These are phyloP conservation scores for Daubentonia madagascariensis DNA, from an alignment of 2,113 vertebrate genomes.

Conservation along the genomic window DNA sequence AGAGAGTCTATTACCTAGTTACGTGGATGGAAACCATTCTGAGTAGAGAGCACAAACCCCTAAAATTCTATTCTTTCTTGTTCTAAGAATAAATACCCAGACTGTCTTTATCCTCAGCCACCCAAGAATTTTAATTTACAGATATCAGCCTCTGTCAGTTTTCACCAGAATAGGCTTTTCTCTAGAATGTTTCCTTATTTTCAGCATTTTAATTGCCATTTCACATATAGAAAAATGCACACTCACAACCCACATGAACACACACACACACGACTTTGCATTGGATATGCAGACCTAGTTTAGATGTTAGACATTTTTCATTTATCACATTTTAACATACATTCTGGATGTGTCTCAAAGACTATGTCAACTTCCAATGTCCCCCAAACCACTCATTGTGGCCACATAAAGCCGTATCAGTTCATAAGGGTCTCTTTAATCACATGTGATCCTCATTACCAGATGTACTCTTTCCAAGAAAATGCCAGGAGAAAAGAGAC, in stretches of 20 bases:
- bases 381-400: not conserved
- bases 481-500: conserved; percentile 55
- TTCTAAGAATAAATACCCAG: not conserved
- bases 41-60: not conserved
- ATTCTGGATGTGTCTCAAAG: conserved; percentile 41
- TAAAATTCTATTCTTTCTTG: not conserved
- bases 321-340: conserved; percentile 18
- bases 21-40: not conserved
- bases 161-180: not conserved
- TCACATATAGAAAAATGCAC: not conserved
- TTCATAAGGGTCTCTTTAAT: conserved; percentile 51
- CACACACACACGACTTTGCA: not conserved
- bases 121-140: not conserved
- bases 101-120: not conserved
- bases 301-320: not conserved
- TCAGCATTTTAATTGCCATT: not conserved
- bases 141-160: not conserved
- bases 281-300: not conserved
- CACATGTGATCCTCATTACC: conserved; percentile 20
- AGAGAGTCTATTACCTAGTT: not conserved
- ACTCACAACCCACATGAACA: no score
- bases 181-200: not conserved
- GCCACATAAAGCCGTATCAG: not conserved
- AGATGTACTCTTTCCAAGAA: conserved; percentile 59
- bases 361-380: not conserved